Conservation (phyloP, 2,888 invertebrate species). For the Synergus itoensis region DNA sequence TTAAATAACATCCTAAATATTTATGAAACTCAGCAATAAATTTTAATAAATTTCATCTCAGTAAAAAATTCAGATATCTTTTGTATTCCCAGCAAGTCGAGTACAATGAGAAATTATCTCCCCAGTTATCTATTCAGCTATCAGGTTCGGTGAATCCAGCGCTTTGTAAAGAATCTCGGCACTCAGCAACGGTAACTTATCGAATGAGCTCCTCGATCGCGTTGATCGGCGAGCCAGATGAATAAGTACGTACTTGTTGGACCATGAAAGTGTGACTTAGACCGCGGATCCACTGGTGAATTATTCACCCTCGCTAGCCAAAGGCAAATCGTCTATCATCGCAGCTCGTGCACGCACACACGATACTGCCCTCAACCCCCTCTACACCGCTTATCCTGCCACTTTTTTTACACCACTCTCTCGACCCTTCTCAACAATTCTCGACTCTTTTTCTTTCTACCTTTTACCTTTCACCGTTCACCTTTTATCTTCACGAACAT, state of each 20-base stretch:
- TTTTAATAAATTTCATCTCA: background rate
- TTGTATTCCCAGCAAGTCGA: constrained; percentile 9
- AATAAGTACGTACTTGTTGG: constrained; percentile 41
- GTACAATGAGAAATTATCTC: constrained; percentile 30
- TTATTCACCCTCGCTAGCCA: constrained; percentile 47
- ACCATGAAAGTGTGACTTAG: constrained; percentile 47
- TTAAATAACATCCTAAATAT: background rate
- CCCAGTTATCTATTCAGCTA: constrained; percentile 22
- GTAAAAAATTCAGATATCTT: background rate
- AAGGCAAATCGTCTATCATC: constrained; percentile 52
- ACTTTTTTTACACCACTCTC: background rate
- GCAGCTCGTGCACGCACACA: constrained; percentile 47
- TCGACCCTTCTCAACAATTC: constrained; percentile 18
- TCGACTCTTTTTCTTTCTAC: constrained; percentile 34
- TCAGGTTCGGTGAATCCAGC: constrained; percentile 5
- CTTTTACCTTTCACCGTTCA: background rate
- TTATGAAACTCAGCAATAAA: constrained; percentile 3
- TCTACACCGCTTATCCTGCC: constrained; percentile 13
- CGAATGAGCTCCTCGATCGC: constrained; percentile 28
- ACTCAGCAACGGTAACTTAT: constrained; percentile 34
- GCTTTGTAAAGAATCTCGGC: constrained; percentile 37
- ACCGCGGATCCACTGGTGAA: constrained; percentile 44
- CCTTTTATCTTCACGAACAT: background rate
- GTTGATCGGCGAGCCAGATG: constrained; percentile 36
- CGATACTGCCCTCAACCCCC: constrained; percentile 20